A percentile compares a stretch with the other conserved stretches of the same genome.
Evolutionary conservation across 2,113 vertebrate species (phyloP).

Genomic region (Delphinapterus leucas): DNA sequence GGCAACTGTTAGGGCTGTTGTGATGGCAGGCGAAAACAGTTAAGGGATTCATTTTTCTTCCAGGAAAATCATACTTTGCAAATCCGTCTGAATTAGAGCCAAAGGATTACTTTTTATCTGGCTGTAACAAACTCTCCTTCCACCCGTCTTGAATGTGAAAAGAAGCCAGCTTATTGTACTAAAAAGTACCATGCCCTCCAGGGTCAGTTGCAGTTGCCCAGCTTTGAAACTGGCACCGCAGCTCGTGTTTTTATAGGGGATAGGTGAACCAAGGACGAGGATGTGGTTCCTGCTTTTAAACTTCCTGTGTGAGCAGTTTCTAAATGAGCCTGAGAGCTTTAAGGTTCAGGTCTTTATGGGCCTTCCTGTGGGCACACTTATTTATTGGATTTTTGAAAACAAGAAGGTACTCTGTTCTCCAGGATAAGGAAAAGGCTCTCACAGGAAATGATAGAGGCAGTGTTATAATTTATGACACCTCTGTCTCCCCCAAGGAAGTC

Average conservation of each 20-base stretch:
- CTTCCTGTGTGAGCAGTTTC: conserved; percentile 51
- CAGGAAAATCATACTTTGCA: conserved; percentile 81
- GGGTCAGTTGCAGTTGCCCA: conserved; percentile 57
- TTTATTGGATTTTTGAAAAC: neutral
- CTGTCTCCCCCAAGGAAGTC: neutral
- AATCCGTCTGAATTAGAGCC: conserved; percentile 77
- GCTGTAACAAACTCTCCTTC: conserved; percentile 61
- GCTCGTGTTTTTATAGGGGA: conserved; percentile 57
- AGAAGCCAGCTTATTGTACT: conserved; percentile 12
- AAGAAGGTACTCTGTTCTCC: neutral
- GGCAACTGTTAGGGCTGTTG: conserved; percentile 70
- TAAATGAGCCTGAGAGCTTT: conserved; percentile 35
- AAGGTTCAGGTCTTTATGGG: neutral
- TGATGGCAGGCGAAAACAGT: conserved; percentile 76
- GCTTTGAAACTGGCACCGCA: neutral
- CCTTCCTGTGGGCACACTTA: neutral
- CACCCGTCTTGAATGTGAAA: conserved; percentile 44
- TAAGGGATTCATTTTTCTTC: conserved; percentile 79
- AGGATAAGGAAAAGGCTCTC: neutral
- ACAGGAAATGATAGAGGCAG: neutral
- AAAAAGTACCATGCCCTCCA: neutral
- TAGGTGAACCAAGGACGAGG: conserved; percentile 49
- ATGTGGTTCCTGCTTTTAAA: conserved; percentile 49
- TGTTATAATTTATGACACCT: neutral
- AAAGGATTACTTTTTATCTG: conserved; percentile 83